These are phyloP conservation scores for Nineta flava DNA, from an alignment of 2,888 invertebrate genomes.

Conservation along the genomic window DNA sequence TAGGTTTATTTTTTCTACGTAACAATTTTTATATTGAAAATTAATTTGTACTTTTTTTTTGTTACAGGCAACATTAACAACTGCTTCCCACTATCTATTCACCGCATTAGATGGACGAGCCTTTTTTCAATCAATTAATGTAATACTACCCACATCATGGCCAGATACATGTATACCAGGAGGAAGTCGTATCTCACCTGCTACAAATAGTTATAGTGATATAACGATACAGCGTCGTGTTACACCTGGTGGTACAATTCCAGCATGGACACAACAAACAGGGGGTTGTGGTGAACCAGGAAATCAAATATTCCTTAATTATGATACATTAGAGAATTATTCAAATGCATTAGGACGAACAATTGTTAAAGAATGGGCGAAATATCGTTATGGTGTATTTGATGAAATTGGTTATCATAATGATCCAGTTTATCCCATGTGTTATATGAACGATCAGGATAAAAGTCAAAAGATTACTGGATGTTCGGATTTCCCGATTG, in stretches of 20 bases:
- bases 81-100: slow-evolving; percentile 38
- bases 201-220: slow-evolving; percentile 36
- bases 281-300: slow-evolving; percentile 40
- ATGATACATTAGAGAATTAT: slow-evolving; percentile 21
- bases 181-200: slow-evolving; percentile 23
- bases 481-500: slow-evolving; percentile 33
- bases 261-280: slow-evolving; percentile 44
- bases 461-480: slow-evolving; percentile 29
- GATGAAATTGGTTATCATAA: slow-evolving; percentile 43
- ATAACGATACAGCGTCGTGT: slow-evolving; percentile 32
- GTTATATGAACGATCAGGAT: slow-evolving; percentile 29
- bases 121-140: slow-evolving; percentile 37
- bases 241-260: slow-evolving; percentile 33
- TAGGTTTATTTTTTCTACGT: too few relatives aligned
- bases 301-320: slow-evolving; percentile 37
- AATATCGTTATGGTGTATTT: slow-evolving; percentile 51
- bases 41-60: slow-evolving; percentile 12
- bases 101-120: slow-evolving; percentile 38
- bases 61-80: slow-evolving; percentile 34
- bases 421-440: slow-evolving; percentile 40
- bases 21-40: too few relatives aligned
- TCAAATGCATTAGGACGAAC: slow-evolving; percentile 20
- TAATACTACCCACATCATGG: slow-evolving; percentile 44
- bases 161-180: slow-evolving; percentile 30
- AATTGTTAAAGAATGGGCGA: slow-evolving; percentile 45